Base-by-base conservation (phyloP, 1,140 invertebrate genomes). In the Colletes latitarsis region DNA sequence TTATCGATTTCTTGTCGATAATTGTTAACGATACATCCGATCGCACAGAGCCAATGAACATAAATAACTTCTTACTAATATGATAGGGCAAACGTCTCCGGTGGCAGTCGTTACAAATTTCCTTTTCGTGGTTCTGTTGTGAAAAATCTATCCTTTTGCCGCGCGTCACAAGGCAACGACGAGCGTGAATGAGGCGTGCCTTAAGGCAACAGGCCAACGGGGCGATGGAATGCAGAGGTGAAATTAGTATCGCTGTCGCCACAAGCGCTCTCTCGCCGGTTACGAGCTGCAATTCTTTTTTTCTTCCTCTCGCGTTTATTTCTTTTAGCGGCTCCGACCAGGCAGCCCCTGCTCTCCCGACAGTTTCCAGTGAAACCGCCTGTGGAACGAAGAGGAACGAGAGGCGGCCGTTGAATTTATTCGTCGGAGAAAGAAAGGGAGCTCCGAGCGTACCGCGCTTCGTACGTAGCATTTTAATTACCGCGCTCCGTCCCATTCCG, bases 211-310 rank as follows among this genome's bases (percentile, higher is more conserved):
- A 69, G 78, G 73, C 80, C 79, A 85, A 81, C 72, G 68, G 63
- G 82, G 60, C 76, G 78, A 86, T 88, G 87, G 84, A 89, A 89
- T 88, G 87, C 77, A 82, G 82, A 83, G 77, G 82, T 85, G 88
- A 88, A 89, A 89, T 89, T 89, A 88, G 88, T 83, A 84, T 83
- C 81, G 83, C 80, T 80, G 84, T 82, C 80, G 74, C 78, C 71
- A 77, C 73, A 74, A 78, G 63, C 49, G 71, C 71, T 77, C 60
- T 77, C 83, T 84, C 78, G 69, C 53, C 69, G 43, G 77, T 85
- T 73, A 85, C 82, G 63, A 84, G 74, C 49, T 41, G 73, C 69
- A 57, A 85, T 72, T 64, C 66, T 78, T 73, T 60, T 57, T 70
- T 76, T 75, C n/a, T 14, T n/a, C 6, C 15, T 63, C 21, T 67